Percentiles rank a stretch among this genome's conserved stretches.
These are phyloP conservation scores for Larimichthys polyactis DNA, from an alignment of 2,113 vertebrate species.

Conservation along the genomic window DNA sequence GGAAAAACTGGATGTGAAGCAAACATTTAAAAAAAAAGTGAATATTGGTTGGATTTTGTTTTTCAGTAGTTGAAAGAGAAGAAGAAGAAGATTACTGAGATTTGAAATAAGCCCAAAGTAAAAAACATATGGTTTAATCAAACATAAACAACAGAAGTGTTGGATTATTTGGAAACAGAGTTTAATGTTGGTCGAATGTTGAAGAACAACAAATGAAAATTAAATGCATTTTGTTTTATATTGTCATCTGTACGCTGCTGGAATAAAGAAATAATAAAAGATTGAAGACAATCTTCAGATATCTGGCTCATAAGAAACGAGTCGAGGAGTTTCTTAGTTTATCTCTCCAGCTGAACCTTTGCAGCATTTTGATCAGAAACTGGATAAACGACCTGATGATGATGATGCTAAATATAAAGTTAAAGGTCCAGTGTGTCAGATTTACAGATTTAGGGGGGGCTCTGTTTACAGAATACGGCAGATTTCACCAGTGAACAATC, in stretches of 20 bases:
- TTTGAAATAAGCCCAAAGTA: background rate
- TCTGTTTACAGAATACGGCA: no score
- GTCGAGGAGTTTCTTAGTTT: background rate
- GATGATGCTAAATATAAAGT: background rate
- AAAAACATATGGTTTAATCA: background rate
- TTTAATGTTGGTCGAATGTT: background rate
- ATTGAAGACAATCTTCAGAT: no score
- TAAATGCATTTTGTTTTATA: background rate
- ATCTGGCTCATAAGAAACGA: background rate
- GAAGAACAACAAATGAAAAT: background rate
- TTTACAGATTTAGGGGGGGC: no score
- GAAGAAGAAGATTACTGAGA: background rate
- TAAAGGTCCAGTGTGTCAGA: background rate
- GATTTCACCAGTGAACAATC: no score
- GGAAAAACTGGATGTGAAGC: background rate
- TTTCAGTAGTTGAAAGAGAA: background rate
- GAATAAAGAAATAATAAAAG: no score
- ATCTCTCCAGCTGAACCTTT: background rate
- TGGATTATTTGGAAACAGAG: background rate
- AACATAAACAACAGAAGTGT: background rate
- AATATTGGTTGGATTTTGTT: constrained; percentile 4
- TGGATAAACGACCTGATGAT: background rate
- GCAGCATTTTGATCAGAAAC: background rate
- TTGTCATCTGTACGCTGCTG: background rate
- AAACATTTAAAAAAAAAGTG: background rate